A percentile compares a stretch with the other conserved stretches of the same genome.
These are phyloP conservation scores for Metopolophium dirhodum DNA, from an alignment of 1,140 invertebrate species.

Conservation along the genomic window DNA sequence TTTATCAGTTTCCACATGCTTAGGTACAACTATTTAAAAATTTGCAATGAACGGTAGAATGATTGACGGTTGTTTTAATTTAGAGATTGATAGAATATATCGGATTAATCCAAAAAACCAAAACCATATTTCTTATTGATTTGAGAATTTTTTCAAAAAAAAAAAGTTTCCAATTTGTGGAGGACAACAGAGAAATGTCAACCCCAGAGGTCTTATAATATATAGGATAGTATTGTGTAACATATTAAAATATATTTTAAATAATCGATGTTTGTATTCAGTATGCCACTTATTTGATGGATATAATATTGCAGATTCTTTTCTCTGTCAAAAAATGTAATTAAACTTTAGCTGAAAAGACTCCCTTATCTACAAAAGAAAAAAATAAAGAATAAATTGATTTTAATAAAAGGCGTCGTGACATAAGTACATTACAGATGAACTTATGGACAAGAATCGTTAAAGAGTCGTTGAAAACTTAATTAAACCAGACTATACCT, in stretches of 20 bases:
- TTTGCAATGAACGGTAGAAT: not conserved
- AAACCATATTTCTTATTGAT: no score
- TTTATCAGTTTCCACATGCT: not conserved
- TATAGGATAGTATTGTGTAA: not conserved
- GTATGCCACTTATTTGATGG: not conserved
- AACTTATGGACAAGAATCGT: no score
- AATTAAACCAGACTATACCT: no score
- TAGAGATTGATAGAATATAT: not conserved
- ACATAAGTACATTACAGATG: not conserved
- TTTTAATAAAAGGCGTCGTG: not conserved
- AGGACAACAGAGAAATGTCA: not conserved
- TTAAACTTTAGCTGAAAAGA: not conserved
- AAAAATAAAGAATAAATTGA: not conserved
- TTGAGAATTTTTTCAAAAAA: no score
- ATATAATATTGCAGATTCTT: not conserved
- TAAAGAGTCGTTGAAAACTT: no score
- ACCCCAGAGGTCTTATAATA: not conserved
- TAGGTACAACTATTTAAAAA: not conserved
- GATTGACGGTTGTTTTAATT: not conserved
- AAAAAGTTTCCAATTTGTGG: no score
- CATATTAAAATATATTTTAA: not conserved
- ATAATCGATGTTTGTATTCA: not conserved
- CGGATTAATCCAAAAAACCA: not conserved
- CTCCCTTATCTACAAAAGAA: not conserved
- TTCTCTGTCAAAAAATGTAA: not conserved